Percentiles rank a stretch among this genome's conserved stretches.
phyloP scores from a whole-genome alignment of 1,140 invertebrate genomes.

The Pygmarrhopalites habei region DNA sequence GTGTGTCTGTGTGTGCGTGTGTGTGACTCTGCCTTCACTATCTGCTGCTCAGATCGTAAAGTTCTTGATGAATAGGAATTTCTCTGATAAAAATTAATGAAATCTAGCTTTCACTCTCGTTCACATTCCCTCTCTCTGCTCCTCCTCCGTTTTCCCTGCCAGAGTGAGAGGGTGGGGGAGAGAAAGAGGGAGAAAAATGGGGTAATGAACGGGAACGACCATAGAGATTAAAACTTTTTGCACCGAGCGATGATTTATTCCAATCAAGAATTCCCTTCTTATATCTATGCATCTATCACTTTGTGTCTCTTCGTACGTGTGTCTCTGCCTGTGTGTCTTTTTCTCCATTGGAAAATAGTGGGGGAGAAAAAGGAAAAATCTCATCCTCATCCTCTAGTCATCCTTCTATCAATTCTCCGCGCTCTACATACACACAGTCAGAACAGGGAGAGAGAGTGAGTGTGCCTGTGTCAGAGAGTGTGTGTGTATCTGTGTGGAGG shows the following conservation, averaged over 20 bases:
- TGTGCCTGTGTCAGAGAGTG: no score
- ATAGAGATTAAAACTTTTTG: slow-evolving; percentile 34
- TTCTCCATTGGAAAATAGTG: neutral
- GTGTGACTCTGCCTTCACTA: no score
- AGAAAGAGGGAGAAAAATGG: slow-evolving; percentile 33
- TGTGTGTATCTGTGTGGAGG: slow-evolving; percentile 6
- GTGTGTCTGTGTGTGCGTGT: no score
- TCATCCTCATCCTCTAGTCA: neutral
- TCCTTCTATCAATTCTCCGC: neutral
- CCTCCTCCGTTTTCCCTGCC: neutral
- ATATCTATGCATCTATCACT: no score
- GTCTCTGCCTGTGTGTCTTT: neutral
- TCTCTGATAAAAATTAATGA: slow-evolving; percentile 29
- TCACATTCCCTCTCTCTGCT: slow-evolving; percentile 18
- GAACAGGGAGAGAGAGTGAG: no score
- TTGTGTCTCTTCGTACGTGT: no score
- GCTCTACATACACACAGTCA: no score
- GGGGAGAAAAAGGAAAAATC: no score
- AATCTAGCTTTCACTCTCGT: slow-evolving; percentile 3
- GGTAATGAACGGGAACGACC: slow-evolving; percentile 35
- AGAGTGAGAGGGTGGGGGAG: slow-evolving; percentile 28
- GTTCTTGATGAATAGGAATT: slow-evolving; percentile 26
- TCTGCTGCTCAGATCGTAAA: slow-evolving; percentile 12
- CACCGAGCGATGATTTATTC: slow-evolving; percentile 30
- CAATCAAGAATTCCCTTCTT: slow-evolving; percentile 30